Evolutionary conservation across 2,113 vertebrate species (phyloP), one percentile per base, ranked within the genome.

Genomic region (Antigone vipio): DNA sequence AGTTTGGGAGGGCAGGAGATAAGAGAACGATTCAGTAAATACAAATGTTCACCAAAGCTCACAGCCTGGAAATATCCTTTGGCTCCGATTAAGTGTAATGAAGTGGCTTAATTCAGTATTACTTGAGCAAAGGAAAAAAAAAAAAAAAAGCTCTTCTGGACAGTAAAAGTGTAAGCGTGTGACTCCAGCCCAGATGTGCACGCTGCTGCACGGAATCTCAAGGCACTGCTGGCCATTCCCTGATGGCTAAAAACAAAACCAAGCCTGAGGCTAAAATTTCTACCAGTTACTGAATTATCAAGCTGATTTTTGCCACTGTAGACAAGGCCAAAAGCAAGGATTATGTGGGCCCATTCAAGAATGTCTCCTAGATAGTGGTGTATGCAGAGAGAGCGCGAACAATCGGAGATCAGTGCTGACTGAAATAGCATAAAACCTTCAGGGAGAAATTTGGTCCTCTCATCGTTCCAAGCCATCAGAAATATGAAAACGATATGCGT

Each of bases 41-140:
- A 45, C 12, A 79, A 60, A 79, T 84, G 35, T 58, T 89, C 69
- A 87, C 58, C 60, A 85, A 81, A 91, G 35, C 83, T 81, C 45
- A n/a, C 44, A 82, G 87, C n/a, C 63, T 89, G 49, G 53, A 95
- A 72, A 20, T 88, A 75, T 96, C 85, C 82, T 85, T 92, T 94
- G 76, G 73, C 91, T 92, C 88, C 30, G 26, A 30, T 96, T 91
- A 88, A 93, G 86, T 94, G 91, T 94, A 96, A 92, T 89, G 69
- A 96, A 97, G 92, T 93, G 92, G 86, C 93, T 95, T 91, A 91
- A 94, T 95, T 94, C 68, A 75, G 56, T 81, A 82, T 89, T 95
- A 77, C 85, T 95, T 91, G 86, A 94, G 76, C 64, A 89, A 88
- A 88, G 69, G 40, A 42, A 42, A 42, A 26, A n/a, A 38, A 75